phyloP scores from a whole-genome alignment of 2,113 vertebrate genomes.

The Sinocyclocheilus maitianheensis region DNA sequence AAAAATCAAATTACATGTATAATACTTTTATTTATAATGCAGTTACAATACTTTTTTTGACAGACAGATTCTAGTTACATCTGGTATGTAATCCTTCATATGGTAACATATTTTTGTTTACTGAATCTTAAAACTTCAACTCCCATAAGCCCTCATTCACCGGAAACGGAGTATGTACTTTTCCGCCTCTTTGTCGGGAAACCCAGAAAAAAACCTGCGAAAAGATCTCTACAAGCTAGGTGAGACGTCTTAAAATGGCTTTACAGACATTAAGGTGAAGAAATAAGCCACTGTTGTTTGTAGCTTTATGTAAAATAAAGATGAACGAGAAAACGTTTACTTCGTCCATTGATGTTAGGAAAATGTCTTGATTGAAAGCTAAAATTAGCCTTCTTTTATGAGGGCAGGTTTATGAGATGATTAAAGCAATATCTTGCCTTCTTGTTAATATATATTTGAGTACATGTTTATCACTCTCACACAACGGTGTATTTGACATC shows the following conservation, averaged over 20 bases:
- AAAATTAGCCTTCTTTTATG: background rate
- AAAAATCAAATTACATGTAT: background rate
- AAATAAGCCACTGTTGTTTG: background rate
- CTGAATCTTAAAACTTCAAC: background rate
- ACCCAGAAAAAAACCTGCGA: background rate
- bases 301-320: background rate
- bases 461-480: background rate
- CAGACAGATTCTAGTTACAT: no score
- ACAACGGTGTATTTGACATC: background rate
- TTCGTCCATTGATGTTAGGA: background rate
- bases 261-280: background rate
- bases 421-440: background rate
- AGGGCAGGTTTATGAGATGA: background rate
- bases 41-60: background rate
- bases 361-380: background rate
- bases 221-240: background rate
- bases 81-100: background rate
- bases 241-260: background rate
- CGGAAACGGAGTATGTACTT: background rate
- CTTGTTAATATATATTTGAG: background rate
- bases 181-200: constrained; percentile 17
- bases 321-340: background rate
- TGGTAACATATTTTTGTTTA: background rate
- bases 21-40: background rate
- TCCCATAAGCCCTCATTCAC: background rate